Evolutionary conservation across 2,797 vertebrate species (phyloP).

Genomic region (Argentina silus): DNA sequence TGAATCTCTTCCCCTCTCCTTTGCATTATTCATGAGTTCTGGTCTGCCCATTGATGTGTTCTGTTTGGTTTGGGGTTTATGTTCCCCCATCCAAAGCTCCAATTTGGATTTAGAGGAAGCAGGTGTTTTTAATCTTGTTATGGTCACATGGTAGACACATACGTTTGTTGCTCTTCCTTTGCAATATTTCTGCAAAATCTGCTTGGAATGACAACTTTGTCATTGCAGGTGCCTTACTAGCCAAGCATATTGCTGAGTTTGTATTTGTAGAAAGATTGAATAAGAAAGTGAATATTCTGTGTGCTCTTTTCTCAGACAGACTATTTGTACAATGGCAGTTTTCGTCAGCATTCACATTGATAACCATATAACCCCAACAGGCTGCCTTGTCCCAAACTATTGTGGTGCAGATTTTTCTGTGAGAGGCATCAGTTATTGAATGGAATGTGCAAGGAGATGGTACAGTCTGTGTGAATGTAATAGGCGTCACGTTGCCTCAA

Average conservation of each 20-base stretch:
- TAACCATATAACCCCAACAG: constrained; percentile 59
- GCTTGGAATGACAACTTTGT: neutral
- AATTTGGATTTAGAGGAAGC: constrained; percentile 7
- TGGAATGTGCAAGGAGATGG: neutral
- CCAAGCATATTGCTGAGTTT: neutral
- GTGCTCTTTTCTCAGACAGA: constrained; percentile 29
- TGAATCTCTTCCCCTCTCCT: constrained; percentile 17
- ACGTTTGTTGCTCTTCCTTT: neutral
- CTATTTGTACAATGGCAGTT: constrained; percentile 35
- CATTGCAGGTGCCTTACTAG: neutral
- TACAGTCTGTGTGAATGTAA: neutral
- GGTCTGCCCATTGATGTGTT: constrained; percentile 16
- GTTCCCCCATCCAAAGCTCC: neutral
- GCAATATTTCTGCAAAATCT: neutral
- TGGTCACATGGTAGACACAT: neutral
- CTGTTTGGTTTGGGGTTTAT: constrained; percentile 17
- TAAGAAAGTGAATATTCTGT: constrained; percentile 12
- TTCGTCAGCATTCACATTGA: constrained; percentile 46
- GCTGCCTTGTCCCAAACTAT: constrained; percentile 47
- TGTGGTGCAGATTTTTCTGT: constrained; percentile 56
- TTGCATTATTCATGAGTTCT: constrained; percentile 27
- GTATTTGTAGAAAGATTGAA: constrained; percentile 14
- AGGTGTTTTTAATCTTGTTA: constrained; percentile 26
- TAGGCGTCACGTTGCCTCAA: neutral
- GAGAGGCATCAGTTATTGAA: neutral